Evolutionary conservation across 2,888 invertebrate genomes (phyloP).

Genomic region (Coenonympha arcania): DNA sequence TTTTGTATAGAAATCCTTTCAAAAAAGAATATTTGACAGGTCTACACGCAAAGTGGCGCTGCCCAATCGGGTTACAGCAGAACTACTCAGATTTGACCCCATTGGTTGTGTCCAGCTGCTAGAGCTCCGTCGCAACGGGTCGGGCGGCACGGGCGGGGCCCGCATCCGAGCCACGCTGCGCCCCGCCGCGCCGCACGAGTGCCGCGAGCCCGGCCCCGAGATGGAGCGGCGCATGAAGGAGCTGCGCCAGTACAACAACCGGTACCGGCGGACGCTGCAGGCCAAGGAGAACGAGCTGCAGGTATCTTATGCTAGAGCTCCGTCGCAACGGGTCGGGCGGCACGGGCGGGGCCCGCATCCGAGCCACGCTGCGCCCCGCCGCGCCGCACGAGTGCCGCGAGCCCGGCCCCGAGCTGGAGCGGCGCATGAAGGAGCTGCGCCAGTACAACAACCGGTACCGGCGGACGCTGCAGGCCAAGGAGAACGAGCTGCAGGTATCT

Average conservation of each 20-base stretch:
- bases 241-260: slow-evolving; percentile 86
- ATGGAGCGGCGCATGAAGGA: slow-evolving; percentile 87
- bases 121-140: slow-evolving; percentile 85
- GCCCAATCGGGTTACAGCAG: too few species aligned
- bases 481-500: slow-evolving; percentile 87
- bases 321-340: slow-evolving; percentile 87
- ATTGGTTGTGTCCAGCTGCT: slow-evolving; percentile 86
- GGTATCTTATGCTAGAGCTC: slow-evolving; percentile 91
- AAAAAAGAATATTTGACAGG: too few species aligned
- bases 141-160: slow-evolving; percentile 85
- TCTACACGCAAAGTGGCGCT: too few species aligned
- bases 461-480: slow-evolving; percentile 87
- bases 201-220: slow-evolving; percentile 87
- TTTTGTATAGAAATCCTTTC: too few species aligned
- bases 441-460: slow-evolving; percentile 87
- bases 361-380: slow-evolving; percentile 90
- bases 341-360: slow-evolving; percentile 82
- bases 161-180: slow-evolving; percentile 89
- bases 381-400: slow-evolving; percentile 85
- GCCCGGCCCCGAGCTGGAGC: slow-evolving; percentile 86
- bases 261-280: slow-evolving; percentile 85
- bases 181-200: slow-evolving; percentile 84
- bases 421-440: slow-evolving; percentile 86
- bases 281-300: slow-evolving; percentile 89
- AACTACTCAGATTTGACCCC: too few species aligned